A percentile compares a stretch with the other conserved stretches of the same genome.
Evolutionary conservation across 2,113 vertebrate genomes (phyloP).

Genomic region (Falco punctatus): DNA sequence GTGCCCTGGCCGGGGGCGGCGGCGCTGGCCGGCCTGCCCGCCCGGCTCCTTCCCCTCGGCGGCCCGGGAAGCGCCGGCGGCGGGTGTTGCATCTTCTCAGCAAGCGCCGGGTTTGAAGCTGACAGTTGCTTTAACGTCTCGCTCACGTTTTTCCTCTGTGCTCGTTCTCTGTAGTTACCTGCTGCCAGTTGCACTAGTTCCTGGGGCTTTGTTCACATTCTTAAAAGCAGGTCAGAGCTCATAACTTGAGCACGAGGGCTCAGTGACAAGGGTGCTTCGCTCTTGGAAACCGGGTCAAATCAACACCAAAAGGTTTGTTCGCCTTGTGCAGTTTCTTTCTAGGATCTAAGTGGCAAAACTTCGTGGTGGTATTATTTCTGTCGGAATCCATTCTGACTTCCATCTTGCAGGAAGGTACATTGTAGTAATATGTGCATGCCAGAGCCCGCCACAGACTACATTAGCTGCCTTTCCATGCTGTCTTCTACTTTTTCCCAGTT

Average conservation of each 20-base stretch:
- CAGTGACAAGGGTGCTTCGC: not conserved
- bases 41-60: not conserved
- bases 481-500: not conserved
- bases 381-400: not conserved
- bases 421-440: not conserved
- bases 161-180: not conserved
- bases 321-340: not conserved
- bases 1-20: not conserved
- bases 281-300: not conserved
- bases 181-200: not conserved
- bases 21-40: not conserved
- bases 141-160: not conserved
- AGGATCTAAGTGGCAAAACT: not conserved
- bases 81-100: not conserved
- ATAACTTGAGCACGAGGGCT: not conserved
- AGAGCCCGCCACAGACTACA: not conserved
- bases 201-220: not conserved
- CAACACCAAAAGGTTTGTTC: not conserved
- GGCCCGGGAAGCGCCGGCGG: not conserved
- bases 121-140: not conserved
- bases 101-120: not conserved
- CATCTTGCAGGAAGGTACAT: not conserved
- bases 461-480: not conserved
- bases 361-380: not conserved
- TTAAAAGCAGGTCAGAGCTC: not conserved